Conservation (phyloP, 2,888 invertebrate species). For the Dendrolimus pini region DNA sequence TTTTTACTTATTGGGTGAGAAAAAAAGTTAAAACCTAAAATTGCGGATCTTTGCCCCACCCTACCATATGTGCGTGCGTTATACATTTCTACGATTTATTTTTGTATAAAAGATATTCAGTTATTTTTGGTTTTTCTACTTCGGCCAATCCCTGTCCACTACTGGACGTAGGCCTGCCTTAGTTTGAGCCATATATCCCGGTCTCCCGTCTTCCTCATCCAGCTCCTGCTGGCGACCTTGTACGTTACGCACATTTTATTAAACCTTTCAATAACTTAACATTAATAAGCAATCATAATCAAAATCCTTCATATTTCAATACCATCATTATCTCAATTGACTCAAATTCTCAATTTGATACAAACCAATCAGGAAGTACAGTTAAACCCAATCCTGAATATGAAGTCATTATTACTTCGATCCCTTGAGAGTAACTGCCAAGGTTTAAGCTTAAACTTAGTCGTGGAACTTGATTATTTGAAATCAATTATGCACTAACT, state of each 20-base stretch:
- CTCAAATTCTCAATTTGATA: background rate
- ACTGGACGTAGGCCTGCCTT: too few species aligned
- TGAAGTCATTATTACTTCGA: background rate
- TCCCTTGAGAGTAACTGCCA: background rate
- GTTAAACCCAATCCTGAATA: background rate
- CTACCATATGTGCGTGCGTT: background rate
- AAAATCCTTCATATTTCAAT: too few species aligned
- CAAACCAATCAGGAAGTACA: background rate
- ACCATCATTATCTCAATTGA: too few species aligned
- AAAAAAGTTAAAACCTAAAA: slow-evolving; percentile 6
- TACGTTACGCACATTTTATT: too few species aligned
- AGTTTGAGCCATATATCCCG: too few species aligned
- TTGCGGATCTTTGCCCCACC: slow-evolving; percentile 6
- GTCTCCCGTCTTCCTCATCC: too few species aligned
- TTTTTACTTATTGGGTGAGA: slow-evolving; percentile 7
- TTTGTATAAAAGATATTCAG: background rate
- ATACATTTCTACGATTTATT: too few species aligned
- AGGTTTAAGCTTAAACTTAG: background rate
- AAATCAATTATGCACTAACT: background rate
- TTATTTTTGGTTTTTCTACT: background rate
- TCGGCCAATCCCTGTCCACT: too few species aligned
- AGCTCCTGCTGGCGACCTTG: too few species aligned
- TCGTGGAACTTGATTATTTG: background rate
- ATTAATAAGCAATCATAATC: too few species aligned
- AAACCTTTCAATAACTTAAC: too few species aligned